phyloP scores from a whole-genome alignment of 2,113 vertebrate species.

The Corythornis madagascariensis region DNA sequence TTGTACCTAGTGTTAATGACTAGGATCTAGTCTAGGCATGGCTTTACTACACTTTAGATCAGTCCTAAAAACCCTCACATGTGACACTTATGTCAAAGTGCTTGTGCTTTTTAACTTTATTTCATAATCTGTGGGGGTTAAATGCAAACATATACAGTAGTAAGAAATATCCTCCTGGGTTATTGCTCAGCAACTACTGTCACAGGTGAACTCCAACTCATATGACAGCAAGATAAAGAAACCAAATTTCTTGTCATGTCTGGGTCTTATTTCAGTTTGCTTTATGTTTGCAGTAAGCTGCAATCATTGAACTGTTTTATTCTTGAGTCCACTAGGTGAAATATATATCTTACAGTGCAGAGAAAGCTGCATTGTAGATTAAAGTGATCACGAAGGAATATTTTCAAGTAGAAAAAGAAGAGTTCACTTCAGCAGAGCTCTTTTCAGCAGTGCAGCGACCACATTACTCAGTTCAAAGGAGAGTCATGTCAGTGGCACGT shows the following conservation, averaged over 20 bases:
- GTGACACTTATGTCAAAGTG: background rate
- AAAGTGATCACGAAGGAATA: background rate
- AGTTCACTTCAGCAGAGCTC: background rate
- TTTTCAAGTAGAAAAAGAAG: background rate
- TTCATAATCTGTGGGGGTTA: background rate
- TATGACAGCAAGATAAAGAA: background rate
- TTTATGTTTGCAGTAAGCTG: background rate
- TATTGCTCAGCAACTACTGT: background rate
- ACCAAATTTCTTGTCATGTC: background rate
- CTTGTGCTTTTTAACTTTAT: background rate
- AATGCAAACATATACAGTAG: background rate
- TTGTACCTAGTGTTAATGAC: background rate
- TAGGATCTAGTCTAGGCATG: background rate
- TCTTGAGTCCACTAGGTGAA: background rate
- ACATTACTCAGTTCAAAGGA: background rate
- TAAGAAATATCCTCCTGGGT: background rate
- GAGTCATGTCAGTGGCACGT: background rate
- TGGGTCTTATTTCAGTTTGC: background rate
- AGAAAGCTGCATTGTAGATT: background rate
- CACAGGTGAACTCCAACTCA: background rate
- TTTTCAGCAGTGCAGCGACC: background rate
- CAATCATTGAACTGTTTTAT: background rate
- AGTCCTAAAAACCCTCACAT: background rate
- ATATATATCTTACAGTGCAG: background rate
- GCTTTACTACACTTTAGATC: background rate